Base-by-base conservation (phyloP, 2,888 invertebrate genomes). In the Drosophila histrio region DNA sequence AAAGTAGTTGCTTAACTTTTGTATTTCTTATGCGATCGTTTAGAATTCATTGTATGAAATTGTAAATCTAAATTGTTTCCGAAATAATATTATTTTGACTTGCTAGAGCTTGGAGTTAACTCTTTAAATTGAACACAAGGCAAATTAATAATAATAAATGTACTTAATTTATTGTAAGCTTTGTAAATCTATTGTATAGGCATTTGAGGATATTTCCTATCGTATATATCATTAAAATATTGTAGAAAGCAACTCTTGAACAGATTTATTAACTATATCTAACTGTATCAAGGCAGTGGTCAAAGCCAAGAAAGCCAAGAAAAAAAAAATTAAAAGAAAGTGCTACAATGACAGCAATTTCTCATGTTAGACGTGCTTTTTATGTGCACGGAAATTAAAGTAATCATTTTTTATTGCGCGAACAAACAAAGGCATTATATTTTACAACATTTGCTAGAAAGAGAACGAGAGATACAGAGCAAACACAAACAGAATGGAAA, bases 361-460 rank as follows among this genome's bases (percentile, higher is more conserved):
- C 63, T 82, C 83, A 86, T 82, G 86, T 82, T 86, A 81, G 85
- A 81, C 68, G 79, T 58, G 83, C 39, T 77, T 82, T 87, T 80
- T 84, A 72, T 84, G 79, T 71, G 79, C 65, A 66, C 87, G 82
- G 88, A 88, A 84, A 84, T 84, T 87, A 88, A 84, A 84, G 87
- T 84, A 88, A 84, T 84, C 76, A 84, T 84, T 84, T 84, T 84
- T 84, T 84, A 84, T 87, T 67, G 87, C 88, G 85, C 87, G 69
- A 86, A 73, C 88, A 84, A 87, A 88, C 84, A 87, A 88, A 87
- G 70, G 87, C 88, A 84, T 84, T 88, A 81, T 76, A 78, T 81
- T 81, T 84, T 78, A 87, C 79, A 72, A 46, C 76, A 56, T 54
- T 54, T 34, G 54, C 49, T 11, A 19, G 11, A 13, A 21, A 30